Evolutionary conservation across 2,797 vertebrate genomes (phyloP).

Genomic region (Distichodus sexfasciatus): DNA sequence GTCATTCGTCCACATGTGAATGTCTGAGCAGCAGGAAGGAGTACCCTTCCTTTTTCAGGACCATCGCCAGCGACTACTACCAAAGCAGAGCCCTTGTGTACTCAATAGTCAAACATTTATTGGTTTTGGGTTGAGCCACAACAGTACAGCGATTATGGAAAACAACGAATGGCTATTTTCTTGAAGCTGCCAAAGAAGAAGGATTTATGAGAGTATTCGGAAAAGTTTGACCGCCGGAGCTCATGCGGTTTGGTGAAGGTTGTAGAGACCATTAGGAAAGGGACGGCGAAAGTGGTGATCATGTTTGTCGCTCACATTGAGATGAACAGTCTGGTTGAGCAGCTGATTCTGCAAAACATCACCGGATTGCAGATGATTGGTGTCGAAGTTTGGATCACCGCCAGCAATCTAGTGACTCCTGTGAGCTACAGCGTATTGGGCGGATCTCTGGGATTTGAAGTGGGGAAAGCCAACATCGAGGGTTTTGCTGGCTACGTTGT

Average conservation of each 20-base stretch:
- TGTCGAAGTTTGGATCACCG: constrained; percentile 75
- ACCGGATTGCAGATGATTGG: constrained; percentile 72
- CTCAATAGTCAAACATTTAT: constrained; percentile 71
- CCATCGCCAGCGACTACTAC: constrained; percentile 72
- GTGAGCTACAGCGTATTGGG: constrained; percentile 64
- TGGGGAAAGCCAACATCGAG: constrained; percentile 64
- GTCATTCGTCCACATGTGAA: constrained; percentile 72
- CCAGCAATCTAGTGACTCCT: constrained; percentile 68
- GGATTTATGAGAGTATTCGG: constrained; percentile 69
- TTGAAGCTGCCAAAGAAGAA: constrained; percentile 63
- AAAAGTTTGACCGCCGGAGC: constrained; percentile 66
- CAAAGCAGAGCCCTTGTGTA: constrained; percentile 69
- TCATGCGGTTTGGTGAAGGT: constrained; percentile 64
- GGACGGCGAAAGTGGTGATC: constrained; percentile 68
- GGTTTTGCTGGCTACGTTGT: constrained; percentile 63
- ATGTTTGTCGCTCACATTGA: constrained; percentile 67
- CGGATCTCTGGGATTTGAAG: constrained; percentile 70
- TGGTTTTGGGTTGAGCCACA: constrained; percentile 77
- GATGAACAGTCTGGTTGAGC: constrained; percentile 67
- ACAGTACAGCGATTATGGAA: constrained; percentile 75
- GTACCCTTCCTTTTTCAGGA: constrained; percentile 70
- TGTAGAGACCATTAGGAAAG: constrained; percentile 65
- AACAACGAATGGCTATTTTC: constrained; percentile 75
- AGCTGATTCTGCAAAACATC: constrained; percentile 64
- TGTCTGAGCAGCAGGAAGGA: constrained; percentile 68